Percentiles rank a stretch among this genome's conserved stretches.
phyloP scores from a whole-genome alignment of 2,113 vertebrate genomes.

The Acrocephalus kingi region DNA sequence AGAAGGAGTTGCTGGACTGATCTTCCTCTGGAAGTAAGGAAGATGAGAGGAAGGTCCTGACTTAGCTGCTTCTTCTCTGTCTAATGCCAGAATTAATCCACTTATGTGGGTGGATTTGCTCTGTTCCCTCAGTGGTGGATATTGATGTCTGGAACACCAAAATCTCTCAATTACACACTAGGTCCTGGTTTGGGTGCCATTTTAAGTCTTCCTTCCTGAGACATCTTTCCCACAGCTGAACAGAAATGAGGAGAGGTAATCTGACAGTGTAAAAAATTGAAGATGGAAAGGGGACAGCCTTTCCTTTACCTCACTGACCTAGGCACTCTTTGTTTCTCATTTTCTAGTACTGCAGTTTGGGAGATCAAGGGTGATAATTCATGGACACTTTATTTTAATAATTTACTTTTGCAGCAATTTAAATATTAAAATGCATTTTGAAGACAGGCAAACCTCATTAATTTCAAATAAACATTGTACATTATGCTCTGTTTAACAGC shows the following conservation, averaged over 20 bases:
- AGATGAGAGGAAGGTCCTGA: background rate
- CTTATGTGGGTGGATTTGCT: background rate
- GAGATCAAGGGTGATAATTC: background rate
- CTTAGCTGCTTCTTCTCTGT: background rate
- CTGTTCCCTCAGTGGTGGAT: background rate
- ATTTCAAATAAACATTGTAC: background rate
- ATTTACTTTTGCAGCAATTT: background rate
- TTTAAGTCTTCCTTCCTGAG: background rate
- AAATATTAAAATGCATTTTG: slow-evolving; percentile 30
- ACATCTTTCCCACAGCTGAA: background rate
- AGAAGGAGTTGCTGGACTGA: background rate
- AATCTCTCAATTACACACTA: background rate
- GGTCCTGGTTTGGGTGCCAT: background rate
- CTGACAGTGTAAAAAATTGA: background rate
- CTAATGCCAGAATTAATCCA: background rate
- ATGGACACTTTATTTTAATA: background rate
- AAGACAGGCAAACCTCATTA: background rate
- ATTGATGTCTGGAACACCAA: background rate
- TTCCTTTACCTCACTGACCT: background rate
- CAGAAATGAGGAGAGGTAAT: background rate
- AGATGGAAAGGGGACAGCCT: background rate
- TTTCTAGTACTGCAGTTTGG: background rate
- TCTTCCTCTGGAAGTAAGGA: background rate
- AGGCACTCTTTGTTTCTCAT: background rate
- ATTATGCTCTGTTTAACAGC: background rate